phyloP scores from a whole-genome alignment of 92 coral and sea anemone species.

The Paragorgia papillata region DNA sequence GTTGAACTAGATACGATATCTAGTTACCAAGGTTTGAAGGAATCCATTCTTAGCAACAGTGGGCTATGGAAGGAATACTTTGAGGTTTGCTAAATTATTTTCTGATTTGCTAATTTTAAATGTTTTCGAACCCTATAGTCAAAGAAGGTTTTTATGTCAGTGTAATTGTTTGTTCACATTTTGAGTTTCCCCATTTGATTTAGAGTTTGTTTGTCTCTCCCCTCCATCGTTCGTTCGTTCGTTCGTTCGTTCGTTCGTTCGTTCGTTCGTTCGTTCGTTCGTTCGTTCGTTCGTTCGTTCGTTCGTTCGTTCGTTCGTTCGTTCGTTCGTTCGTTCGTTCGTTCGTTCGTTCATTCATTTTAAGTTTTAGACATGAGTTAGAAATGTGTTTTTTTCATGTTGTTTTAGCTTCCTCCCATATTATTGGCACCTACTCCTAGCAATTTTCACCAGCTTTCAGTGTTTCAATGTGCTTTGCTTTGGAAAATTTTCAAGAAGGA shows the following conservation, averaged over 20 bases:
- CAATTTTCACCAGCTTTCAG: conserved; percentile 64
- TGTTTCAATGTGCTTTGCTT: conserved; percentile 90
- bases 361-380: background rate
- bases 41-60: conserved; percentile 58
- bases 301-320: no score
- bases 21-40: conserved; percentile 62
- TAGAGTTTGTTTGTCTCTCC: no score
- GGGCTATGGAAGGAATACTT: conserved; percentile 92
- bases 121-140: no score
- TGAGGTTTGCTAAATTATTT: conserved; percentile 48
- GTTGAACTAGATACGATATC: conserved; percentile 68
- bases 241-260: no score
- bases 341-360: no score
- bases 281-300: no score
- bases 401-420: conserved; percentile 82
- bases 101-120: background rate
- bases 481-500: conserved; percentile 85
- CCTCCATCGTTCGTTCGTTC: no score
- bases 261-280: no score
- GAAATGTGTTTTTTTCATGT: background rate
- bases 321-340: no score
- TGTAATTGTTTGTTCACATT: no score
- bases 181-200: no score
- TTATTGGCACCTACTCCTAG: conserved; percentile 80
- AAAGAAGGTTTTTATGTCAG: no score